These are phyloP conservation scores for Melanostoma scalare DNA, from an alignment of 2,888 invertebrate genomes.

Conservation along the genomic window DNA sequence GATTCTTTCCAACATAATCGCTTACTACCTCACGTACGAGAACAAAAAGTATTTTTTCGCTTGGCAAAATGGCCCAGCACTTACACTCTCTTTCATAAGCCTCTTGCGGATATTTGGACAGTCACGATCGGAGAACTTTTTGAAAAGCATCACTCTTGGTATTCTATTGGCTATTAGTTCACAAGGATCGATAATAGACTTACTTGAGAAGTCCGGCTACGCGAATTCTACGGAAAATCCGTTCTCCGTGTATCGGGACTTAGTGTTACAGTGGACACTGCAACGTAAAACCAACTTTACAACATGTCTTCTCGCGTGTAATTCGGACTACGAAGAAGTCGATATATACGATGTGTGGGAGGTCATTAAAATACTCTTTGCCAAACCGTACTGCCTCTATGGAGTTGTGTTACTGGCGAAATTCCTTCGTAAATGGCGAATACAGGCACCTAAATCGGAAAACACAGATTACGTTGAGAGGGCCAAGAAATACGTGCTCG, in stretches of 20 bases:
- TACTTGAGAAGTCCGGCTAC: slow-evolving; percentile 77
- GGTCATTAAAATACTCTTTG: slow-evolving; percentile 79
- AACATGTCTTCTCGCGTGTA: slow-evolving; percentile 79
- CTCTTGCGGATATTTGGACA: slow-evolving; percentile 75
- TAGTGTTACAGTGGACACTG: slow-evolving; percentile 79
- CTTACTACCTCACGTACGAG: slow-evolving; percentile 79
- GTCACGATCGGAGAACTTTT: slow-evolving; percentile 74
- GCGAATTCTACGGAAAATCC: slow-evolving; percentile 77
- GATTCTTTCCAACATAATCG: slow-evolving; percentile 77
- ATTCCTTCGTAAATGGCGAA: slow-evolving; percentile 80
- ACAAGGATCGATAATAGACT: slow-evolving; percentile 78
- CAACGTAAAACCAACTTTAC: slow-evolving; percentile 79
- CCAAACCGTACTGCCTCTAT: slow-evolving; percentile 81
- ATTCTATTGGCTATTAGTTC: slow-evolving; percentile 78
- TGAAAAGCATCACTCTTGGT: slow-evolving; percentile 78
- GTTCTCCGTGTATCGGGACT: slow-evolving; percentile 77
- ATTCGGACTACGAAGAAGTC: slow-evolving; percentile 78
- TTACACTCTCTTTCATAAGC: slow-evolving; percentile 78
- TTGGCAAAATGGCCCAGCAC: slow-evolving; percentile 80
- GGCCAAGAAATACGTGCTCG: slow-evolving; percentile 84
- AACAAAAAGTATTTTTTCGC: slow-evolving; percentile 79
- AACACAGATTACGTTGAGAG: slow-evolving; percentile 80
- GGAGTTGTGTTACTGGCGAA: slow-evolving; percentile 80
- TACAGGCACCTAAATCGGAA: slow-evolving; percentile 74
- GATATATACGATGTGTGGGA: slow-evolving; percentile 79